These are phyloP conservation scores for Ovibos moschatus DNA, from an alignment of 2,113 vertebrate species.

Conservation along the genomic window DNA sequence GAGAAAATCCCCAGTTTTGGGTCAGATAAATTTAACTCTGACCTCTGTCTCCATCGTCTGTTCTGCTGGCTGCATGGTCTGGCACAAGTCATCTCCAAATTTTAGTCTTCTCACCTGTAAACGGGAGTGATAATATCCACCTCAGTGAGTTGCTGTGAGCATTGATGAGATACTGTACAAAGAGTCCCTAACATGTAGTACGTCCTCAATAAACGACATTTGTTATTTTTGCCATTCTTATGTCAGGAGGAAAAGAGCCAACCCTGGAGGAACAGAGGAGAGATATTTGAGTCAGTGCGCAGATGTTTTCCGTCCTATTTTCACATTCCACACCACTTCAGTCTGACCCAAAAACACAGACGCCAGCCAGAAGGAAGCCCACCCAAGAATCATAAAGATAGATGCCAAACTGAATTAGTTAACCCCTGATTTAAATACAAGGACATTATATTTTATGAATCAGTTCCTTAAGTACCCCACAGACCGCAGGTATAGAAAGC, in stretches of 20 bases:
- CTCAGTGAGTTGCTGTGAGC: background rate
- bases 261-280: background rate
- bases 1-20: background rate
- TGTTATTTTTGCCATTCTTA: background rate
- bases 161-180: background rate
- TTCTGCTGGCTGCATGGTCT: background rate
- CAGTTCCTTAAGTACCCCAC: conserved; percentile 34
- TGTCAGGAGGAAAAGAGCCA: background rate
- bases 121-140: background rate
- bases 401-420: conserved; percentile 67
- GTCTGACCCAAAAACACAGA: conserved; percentile 65
- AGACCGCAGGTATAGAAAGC: conserved; percentile 60
- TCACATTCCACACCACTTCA: conserved; percentile 65
- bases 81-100: background rate
- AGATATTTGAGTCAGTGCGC: conserved; percentile 40
- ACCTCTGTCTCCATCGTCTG: background rate
- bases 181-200: background rate
- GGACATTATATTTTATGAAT: conserved; percentile 62
- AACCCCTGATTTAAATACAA: conserved; percentile 65
- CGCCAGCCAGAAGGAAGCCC: conserved; percentile 63
- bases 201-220: background rate
- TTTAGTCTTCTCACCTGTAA: background rate
- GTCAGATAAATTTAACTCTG: background rate
- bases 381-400: conserved; percentile 69
- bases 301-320: conserved; percentile 65